These are phyloP conservation scores for Poeciliopsis turrubarensis DNA, from an alignment of 2,113 vertebrate genomes.

Conservation along the genomic window DNA sequence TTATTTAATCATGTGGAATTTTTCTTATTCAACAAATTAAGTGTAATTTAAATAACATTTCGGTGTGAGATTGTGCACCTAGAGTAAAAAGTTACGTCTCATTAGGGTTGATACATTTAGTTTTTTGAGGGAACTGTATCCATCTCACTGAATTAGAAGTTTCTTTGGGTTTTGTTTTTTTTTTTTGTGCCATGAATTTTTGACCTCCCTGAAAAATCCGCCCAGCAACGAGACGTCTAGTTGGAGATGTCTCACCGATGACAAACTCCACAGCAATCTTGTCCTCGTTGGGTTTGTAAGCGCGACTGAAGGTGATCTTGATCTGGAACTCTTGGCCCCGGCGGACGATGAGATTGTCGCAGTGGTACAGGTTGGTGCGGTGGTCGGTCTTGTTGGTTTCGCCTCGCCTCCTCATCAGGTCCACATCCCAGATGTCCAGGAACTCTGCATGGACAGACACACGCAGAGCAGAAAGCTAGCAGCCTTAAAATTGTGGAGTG, in stretches of 20 bases:
- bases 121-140: background rate
- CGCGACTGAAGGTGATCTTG: conserved; percentile 85
- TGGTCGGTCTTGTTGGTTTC: conserved; percentile 87
- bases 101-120: background rate
- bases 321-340: conserved; percentile 89
- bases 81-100: background rate
- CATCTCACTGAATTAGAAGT: no score
- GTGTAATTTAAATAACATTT: no score
- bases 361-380: conserved; percentile 83
- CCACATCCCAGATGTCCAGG: conserved; percentile 80
- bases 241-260: conserved; percentile 84
- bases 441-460: conserved; percentile 75
- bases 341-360: conserved; percentile 84
- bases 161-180: no score
- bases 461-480: background rate
- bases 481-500: background rate
- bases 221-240: background rate
- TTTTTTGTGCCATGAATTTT: background rate
- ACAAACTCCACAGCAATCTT: conserved; percentile 89
- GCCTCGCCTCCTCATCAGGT: conserved; percentile 78
- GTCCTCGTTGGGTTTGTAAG: conserved; percentile 83
- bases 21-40: no score
- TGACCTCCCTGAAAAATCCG: background rate
- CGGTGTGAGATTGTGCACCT: no score
- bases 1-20: no score